Conservation (phyloP, 1,140 invertebrate species). For the Popillia japonica region DNA sequence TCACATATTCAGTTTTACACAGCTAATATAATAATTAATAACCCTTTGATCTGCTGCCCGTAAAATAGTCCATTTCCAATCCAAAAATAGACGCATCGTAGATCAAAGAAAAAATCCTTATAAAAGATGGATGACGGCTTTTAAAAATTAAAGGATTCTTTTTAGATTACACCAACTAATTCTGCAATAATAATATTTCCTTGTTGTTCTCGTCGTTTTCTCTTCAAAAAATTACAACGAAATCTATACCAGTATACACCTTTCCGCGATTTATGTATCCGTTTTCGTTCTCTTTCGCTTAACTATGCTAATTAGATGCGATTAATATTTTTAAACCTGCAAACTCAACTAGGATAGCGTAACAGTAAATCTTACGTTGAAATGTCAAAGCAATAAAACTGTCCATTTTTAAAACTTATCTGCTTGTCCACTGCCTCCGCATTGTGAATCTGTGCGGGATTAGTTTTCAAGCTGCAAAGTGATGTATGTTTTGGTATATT, state of each 20-base stretch:
- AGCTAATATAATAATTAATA: constrained; percentile 20
- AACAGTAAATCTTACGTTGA: too few species aligned
- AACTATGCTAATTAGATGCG: not conserved
- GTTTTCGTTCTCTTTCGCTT: too few species aligned
- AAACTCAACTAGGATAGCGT: too few species aligned
- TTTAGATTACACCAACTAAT: not conserved
- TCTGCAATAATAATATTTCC: too few species aligned
- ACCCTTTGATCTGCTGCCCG: constrained; percentile 1
- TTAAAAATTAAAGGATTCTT: constrained; percentile 23
- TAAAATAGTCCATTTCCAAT: constrained; percentile 15
- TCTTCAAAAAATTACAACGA: not conserved
- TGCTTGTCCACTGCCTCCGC: too few species aligned
- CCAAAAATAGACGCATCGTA: not conserved
- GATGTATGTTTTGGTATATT: too few species aligned
- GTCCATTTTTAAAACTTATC: too few species aligned
- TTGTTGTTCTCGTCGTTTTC: not conserved
- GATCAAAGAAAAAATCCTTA: constrained; percentile 4
- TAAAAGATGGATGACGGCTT: not conserved
- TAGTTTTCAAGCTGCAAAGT: too few species aligned
- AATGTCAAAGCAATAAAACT: too few species aligned
- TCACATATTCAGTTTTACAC: not conserved
- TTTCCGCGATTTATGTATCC: too few species aligned
- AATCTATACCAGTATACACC: not conserved
- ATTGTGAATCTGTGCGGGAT: too few species aligned
- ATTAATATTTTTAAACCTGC: not conserved